Base-by-base conservation (phyloP, 2,797 vertebrate genomes). In the Myiothlypis chrysogaster region DNA sequence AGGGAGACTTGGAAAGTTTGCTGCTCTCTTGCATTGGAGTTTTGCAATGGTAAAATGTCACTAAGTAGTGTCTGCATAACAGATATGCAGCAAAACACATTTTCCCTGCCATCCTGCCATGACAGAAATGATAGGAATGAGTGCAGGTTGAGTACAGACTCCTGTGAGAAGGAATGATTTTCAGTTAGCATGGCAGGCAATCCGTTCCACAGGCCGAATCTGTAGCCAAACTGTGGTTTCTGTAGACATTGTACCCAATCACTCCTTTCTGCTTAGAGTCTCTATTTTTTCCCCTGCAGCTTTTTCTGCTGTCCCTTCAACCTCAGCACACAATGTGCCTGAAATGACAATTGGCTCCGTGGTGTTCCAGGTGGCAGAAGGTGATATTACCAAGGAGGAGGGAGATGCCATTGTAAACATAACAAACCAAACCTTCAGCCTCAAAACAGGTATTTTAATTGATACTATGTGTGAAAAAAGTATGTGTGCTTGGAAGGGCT, bases 321-420 rank as follows among this genome's bases (percentile, higher is more conserved):
- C 23, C 35, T 53, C 94, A 32, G 32, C 30, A 55, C 27, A 95
- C 27, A 96, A 95, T 10, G 94, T 96, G 7, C 79, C 95, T 59
- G 97, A 86, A 91, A 98, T 98, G 97, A 97, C 64, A 28, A 95
- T 99, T 85, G 98, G 98, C 52, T 97, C 96, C 4, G 10, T 99
- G 23, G n/a, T 68, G 11, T 95, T 99, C 11, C 96, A 94, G 60
- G 98, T 98, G 81, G 98, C 95, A 10, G 96, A 98, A 23, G 99
- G 99, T 18, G 98, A 99, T 93, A 99, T 99, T 93, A 98, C 98
- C 47, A 98, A 97, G 71, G 99, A 99, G 94, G 80, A 78, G 24
- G 97, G 94, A 87, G 99, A 99, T 81, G 98, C 96, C 76, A 99
- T 99, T 53, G 97, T 99, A 87, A 99, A 99, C 94, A 97, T 99